Base-by-base conservation (phyloP, 2,797 vertebrate species). In the Dromococcyx pavoninus region DNA sequence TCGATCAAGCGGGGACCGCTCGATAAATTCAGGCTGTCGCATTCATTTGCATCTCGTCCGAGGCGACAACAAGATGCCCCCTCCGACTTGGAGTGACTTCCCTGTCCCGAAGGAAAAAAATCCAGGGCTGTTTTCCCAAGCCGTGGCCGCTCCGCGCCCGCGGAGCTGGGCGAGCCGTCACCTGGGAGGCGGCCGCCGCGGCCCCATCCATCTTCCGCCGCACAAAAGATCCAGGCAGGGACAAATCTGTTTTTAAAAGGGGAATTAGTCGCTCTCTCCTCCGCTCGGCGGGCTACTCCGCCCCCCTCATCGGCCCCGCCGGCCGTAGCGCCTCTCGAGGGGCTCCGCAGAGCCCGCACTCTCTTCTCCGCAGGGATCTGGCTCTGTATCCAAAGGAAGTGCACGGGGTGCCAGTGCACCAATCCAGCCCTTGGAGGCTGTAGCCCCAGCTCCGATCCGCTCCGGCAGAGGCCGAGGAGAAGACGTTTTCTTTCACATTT, bases 1-100 rank as follows among this genome's bases (percentile, higher is more conserved):
- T 93, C 95, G 61, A 92, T 97, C 96, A 95, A 96, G 94, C 95
- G 95, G 61, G 85, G 79, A 85, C 60, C 37, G 25, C 83, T 44
- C 48, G 92, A 43, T 91, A 86, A 95, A 32, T 84, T 28, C 66
- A 76, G 50, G 41, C 84, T 58, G 33, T 75, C 16, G 60, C 60
- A 10, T 46, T 76, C 58, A 53, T 91, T 81, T 51, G 67, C 78
- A 2, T 54, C 81, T 91, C 35, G 17, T 48, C 62, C 16, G 16
- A 69, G 44, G 50, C 19, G 54, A 61, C 82, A 72, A 88, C 69
- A 84, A 66, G 33, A 58, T 51, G 80, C 11, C 61, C 82, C 69
- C 50, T 73, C 60, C 33, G 39, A 71, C 51, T 41, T 39, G 39
- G 39, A 41, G 39, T 46, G 4, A 13, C 57, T 43, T 32, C 33